Conservation (phyloP, 2,888 invertebrate species). For the Pemphredon lugubris region DNA sequence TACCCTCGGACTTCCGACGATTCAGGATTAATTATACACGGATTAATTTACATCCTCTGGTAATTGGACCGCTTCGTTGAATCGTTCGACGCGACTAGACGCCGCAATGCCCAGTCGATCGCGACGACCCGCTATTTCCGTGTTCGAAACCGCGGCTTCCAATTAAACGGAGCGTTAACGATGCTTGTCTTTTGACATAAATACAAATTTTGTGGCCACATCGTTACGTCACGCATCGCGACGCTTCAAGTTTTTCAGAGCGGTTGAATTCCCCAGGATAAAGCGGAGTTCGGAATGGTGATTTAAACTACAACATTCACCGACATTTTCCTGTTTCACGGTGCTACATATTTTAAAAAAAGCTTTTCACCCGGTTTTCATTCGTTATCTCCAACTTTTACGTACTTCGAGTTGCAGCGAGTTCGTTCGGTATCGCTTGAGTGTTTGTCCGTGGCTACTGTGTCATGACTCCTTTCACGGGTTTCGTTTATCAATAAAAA, state of each 20-base stretch:
- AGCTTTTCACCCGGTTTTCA: too few species aligned
- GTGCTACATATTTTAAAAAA: too few species aligned
- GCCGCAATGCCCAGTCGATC: constrained; percentile 35
- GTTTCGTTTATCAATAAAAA: too few species aligned
- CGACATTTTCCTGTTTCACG: too few species aligned
- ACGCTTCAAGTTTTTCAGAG: neutral
- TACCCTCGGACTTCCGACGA: neutral
- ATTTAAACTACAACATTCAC: too few species aligned
- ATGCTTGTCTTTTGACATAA: constrained; percentile 35
- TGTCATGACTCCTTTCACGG: too few species aligned
- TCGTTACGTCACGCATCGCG: constrained; percentile 23
- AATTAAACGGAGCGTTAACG: constrained; percentile 46
- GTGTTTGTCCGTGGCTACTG: too few species aligned
- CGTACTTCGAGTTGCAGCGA: too few species aligned
- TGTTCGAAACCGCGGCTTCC: constrained; percentile 43
- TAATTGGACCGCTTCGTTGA: constrained; percentile 48
- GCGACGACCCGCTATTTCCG: constrained; percentile 15
- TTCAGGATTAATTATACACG: constrained; percentile 33
- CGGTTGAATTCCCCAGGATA: neutral
- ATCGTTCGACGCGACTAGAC: constrained; percentile 21
- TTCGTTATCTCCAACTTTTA: too few species aligned
- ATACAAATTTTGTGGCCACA: constrained; percentile 41
- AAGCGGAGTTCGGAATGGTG: too few species aligned
- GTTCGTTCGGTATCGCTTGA: too few species aligned
- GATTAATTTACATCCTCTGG: constrained; percentile 40